Conservation (phyloP, 2,797 vertebrate genomes). For the Thalassophryne amazonica region DNA sequence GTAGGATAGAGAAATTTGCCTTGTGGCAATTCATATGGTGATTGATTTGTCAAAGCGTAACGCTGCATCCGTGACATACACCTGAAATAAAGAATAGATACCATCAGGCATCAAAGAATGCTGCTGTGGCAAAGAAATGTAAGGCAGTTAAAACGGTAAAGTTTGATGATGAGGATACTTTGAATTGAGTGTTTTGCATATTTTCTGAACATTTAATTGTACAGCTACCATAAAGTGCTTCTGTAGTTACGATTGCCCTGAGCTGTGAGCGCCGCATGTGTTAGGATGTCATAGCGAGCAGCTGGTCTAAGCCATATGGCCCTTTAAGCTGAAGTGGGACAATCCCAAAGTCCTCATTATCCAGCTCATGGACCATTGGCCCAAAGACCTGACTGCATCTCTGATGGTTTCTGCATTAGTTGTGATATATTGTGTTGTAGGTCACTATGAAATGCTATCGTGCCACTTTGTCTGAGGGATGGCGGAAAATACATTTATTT, state of each 20-base stretch:
- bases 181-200: constrained; percentile 35
- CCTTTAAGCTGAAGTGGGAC: constrained; percentile 57
- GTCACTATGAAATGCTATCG: constrained; percentile 24
- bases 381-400: constrained; percentile 55
- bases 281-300: constrained; percentile 59
- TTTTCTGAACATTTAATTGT: constrained; percentile 46
- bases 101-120: neutral
- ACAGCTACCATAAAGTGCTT: constrained; percentile 48
- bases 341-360: constrained; percentile 65
- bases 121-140: neutral
- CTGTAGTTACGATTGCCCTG: constrained; percentile 44
- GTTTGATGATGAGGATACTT: constrained; percentile 26
- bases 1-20: neutral
- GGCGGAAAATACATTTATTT: constrained; percentile 15
- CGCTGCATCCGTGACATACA: neutral
- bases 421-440: constrained; percentile 54
- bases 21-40: neutral
- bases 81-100: neutral
- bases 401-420: constrained; percentile 53
- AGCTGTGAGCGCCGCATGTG: constrained; percentile 53
- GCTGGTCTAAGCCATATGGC: constrained; percentile 74
- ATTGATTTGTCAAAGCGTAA: neutral
- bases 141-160: constrained; percentile 7
- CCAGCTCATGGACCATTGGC: constrained; percentile 69
- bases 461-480: constrained; percentile 4